Base-by-base conservation (phyloP, 2,888 invertebrate species). In the Suillia variegata region DNA sequence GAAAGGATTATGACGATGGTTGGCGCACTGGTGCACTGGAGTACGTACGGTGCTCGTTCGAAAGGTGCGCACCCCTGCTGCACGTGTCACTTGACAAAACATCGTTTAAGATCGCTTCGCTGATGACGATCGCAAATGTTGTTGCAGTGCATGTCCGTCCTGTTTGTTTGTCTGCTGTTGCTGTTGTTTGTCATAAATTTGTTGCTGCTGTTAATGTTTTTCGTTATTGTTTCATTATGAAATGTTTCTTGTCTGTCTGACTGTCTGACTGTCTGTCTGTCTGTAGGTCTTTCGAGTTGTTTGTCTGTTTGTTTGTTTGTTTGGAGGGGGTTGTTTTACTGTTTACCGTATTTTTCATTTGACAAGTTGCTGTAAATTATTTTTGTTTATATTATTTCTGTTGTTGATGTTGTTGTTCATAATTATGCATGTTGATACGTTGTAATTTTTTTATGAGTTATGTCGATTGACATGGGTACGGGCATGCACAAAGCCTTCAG, bases 231-330 rank as follows among this genome's bases (percentile, higher is more conserved):
- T 38, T n/a, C 15, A 38, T 38, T 3, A 38, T 38, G 38, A 13
- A 38, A 4, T 5, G 13, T 38, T 38, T 56, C 58, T 62, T 62
- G 56, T 62, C n/a, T n/a, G n/a, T n/a, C n/a, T n/a, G n/a, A n/a
- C n/a, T n/a, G n/a, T n/a, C n/a, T n/a, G n/a, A n/a, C n/a, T n/a
- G n/a, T n/a, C n/a, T n/a, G n/a, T n/a, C n/a, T n/a, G n/a, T n/a
- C n/a, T n/a, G n/a, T n/a, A n/a, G n/a, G n/a, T n/a, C n/a, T n/a
- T n/a, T n/a, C n/a, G n/a, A 50, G 54, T 54, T 55, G 61, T 63
- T 63, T 61, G 61, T 63, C 61, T 59, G 59, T 50, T 59, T 59
- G 59, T 57, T 61, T 63, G 59, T 62, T 63, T 61, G 53, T 63
- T 54, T 54, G 24, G 38, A 15, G 6, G 42, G 12, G 4, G 15